Evolutionary conservation across 2,888 invertebrate species (phyloP), one percentile per base, ranked within the genome.

Genomic region (Phyto melanocephala): DNA sequence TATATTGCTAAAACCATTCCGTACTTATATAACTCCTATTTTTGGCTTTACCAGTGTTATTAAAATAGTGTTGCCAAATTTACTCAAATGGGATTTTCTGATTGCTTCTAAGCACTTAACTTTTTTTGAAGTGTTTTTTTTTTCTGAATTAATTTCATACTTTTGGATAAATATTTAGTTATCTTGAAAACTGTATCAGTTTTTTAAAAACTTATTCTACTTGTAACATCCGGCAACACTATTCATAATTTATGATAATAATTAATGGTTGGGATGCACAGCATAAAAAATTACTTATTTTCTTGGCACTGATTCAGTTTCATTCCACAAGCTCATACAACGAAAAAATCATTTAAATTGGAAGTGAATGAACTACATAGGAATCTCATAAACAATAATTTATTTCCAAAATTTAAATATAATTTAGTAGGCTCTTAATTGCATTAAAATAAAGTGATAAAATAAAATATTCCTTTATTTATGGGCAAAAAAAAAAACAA

Each of bases 241-340:
- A n/a, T n/a, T 33, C 42, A 28, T 28, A 62, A 45, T 42, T 62
- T 62, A 62, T 62, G 17, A 28, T 62, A 15, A 45, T 45, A 62
- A 62, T 62, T 62, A 62, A 28, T 28, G 28, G 10, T 17, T 28
- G 28, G 62, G 45, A 62, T 17, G 62, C 17, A 15, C 62, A 28
- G 15, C 3, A 17, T 28, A 62, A 28, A 62, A 11, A 22, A 11
- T n/a, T n/a, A 45, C 5, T 24, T 45, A 45, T 45, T 11, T 62
- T 45, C 17, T 62, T 62, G 62, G 62, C 62, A 45, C 15, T 45
- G 62, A 17, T 45, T 45, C 62, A 62, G 28, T 28, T 13, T 50
- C 22, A 20, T 6, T 28, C 45, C 45, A 11, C 28, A 15, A 17
- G 11, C 8, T 50, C 22, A 50, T 22, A 22, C 22, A 13, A 15